phyloP scores from a whole-genome alignment of 2,797 vertebrate species.

The Enteromius thamalakanensis region DNA sequence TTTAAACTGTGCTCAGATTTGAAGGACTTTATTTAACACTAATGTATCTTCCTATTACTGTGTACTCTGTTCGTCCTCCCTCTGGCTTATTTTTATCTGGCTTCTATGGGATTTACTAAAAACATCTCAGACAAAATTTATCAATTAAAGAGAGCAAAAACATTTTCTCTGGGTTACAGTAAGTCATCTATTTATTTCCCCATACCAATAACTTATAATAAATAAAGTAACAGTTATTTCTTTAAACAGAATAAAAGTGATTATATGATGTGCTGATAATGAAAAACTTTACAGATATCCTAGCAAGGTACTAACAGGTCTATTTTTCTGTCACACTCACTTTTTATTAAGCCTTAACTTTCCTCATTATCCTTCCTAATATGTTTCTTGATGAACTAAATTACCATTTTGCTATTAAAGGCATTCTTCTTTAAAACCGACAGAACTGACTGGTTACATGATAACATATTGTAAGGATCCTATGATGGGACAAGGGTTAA shows the following conservation, averaged over 20 bases:
- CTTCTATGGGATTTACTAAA: background rate
- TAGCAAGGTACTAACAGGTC: background rate
- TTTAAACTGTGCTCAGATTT: background rate
- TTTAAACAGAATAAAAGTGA: background rate
- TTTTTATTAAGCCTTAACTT: background rate
- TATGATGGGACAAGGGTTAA: background rate
- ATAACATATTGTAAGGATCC: background rate
- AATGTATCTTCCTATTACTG: too few species aligned
- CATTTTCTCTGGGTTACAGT: background rate
- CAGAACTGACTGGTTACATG: background rate
- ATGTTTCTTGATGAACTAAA: background rate
- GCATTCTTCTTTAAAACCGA: background rate
- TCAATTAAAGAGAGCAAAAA: background rate
- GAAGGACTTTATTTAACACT: background rate
- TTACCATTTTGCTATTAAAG: background rate
- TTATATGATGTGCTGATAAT: background rate
- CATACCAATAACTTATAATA: background rate
- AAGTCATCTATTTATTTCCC: background rate
- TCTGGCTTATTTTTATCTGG: background rate
- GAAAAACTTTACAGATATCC: background rate
- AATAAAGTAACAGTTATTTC: too few species aligned
- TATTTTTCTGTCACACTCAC: background rate
- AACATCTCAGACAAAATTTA: background rate
- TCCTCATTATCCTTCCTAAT: constrained; percentile 5
- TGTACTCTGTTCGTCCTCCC: background rate